Conservation (phyloP, 2,113 vertebrate genomes). For the Beaufortia kweichowensis region DNA sequence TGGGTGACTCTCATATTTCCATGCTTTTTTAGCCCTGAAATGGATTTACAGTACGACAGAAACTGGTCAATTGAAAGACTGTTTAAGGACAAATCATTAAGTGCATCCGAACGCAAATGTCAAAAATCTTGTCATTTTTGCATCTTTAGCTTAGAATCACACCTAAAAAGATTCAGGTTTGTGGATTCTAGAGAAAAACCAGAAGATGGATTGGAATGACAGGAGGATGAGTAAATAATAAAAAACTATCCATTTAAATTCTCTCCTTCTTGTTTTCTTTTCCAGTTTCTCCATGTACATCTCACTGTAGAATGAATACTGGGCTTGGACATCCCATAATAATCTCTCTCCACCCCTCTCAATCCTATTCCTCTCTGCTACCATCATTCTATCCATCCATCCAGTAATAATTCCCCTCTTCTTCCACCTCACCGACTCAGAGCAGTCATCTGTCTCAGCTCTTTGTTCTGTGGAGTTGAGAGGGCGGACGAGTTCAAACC, state of each 20-base stretch:
- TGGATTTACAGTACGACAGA: constrained; percentile 25
- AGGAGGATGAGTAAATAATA: too few species aligned
- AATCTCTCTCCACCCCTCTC: not conserved
- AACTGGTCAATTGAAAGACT: not conserved
- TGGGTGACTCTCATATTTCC: constrained; percentile 24
- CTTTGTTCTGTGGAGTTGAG: constrained; percentile 25
- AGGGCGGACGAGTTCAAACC: constrained; percentile 2
- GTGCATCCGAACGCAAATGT: too few species aligned
- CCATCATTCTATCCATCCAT: constrained; percentile 36
- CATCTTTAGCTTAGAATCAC: too few species aligned
- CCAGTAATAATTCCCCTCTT: constrained; percentile 19
- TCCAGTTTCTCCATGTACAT: not conserved
- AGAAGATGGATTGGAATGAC: too few species aligned
- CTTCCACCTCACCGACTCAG: constrained; percentile 29
- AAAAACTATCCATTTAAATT: too few species aligned
- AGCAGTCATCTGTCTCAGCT: constrained; percentile 14
- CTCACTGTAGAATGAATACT: not conserved
- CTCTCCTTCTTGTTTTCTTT: not conserved
- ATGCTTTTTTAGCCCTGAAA: not conserved
- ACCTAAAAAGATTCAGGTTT: too few species aligned
- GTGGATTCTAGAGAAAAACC: too few species aligned
- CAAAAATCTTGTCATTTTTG: too few species aligned
- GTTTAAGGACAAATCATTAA: too few species aligned
- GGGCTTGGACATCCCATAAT: not conserved
- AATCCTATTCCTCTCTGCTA: constrained; percentile 29